Conservation (phyloP, 2,797 vertebrate species). For the Neosilurus mollespiculum region DNA sequence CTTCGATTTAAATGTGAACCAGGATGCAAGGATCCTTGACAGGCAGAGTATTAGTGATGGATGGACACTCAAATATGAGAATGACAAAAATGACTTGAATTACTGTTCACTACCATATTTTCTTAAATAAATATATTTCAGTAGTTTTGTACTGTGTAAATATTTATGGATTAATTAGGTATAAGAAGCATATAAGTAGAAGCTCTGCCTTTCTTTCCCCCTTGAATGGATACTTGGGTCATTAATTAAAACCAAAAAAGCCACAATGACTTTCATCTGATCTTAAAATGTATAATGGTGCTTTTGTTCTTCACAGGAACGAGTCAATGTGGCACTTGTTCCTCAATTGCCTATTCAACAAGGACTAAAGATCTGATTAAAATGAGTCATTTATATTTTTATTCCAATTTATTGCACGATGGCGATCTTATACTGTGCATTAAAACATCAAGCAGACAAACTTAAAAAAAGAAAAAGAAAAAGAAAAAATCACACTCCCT, state of each 20-base stretch:
- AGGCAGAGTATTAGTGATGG: neutral
- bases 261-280: neutral
- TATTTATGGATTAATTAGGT: neutral
- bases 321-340: neutral
- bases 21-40: neutral
- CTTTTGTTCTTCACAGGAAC: conserved; percentile 10
- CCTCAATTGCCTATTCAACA: conserved; percentile 1
- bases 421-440: neutral
- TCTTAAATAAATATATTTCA: neutral
- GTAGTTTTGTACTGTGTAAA: neutral
- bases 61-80: neutral
- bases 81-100: neutral
- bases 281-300: neutral
- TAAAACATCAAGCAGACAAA: neutral
- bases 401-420: neutral
- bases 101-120: neutral
- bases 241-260: conserved; percentile 14
- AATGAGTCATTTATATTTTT: neutral
- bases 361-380: neutral
- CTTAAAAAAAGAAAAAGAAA: neutral
- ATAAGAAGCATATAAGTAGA: neutral
- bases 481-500: neutral
- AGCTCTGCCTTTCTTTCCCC: neutral
- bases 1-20: neutral
- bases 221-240: neutral